These are phyloP conservation scores for Onthophagus sagittarius DNA, from an alignment of 2,888 invertebrate genomes.

Conservation along the genomic window DNA sequence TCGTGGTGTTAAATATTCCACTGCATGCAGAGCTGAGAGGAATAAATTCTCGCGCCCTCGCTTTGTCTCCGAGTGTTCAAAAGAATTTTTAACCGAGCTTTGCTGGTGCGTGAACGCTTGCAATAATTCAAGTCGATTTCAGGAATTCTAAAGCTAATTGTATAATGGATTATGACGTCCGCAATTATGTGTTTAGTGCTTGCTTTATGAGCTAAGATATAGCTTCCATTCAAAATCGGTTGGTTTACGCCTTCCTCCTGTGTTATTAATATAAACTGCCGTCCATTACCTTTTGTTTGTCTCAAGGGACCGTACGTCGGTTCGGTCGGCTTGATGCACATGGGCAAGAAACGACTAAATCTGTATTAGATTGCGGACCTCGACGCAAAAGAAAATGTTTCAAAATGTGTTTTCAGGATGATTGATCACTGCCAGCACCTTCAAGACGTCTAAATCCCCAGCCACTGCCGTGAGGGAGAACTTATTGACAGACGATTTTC, in stretches of 20 bases:
- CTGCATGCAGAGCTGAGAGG: background rate
- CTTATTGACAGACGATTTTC: slow-evolving; percentile 19
- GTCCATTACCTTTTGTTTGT: background rate
- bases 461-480: slow-evolving; percentile 9
- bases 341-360: background rate
- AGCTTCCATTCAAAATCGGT: too few relatives aligned
- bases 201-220: too few relatives aligned
- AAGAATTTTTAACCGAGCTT: background rate
- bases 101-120: background rate
- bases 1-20: background rate
- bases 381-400: slow-evolving; percentile 18
- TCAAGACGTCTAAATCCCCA: slow-evolving; percentile 19
- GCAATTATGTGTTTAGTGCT: too few relatives aligned
- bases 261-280: background rate
- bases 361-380: slow-evolving; percentile 14
- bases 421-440: slow-evolving; percentile 21
- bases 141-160: background rate
- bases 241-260: background rate
- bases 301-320: background rate
- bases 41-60: background rate
- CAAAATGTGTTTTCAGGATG: slow-evolving; percentile 20
- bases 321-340: background rate
- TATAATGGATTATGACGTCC: background rate
- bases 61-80: background rate
- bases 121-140: background rate